Base-by-base conservation (phyloP, 1,140 invertebrate species). In the Bombus difficillimus region DNA sequence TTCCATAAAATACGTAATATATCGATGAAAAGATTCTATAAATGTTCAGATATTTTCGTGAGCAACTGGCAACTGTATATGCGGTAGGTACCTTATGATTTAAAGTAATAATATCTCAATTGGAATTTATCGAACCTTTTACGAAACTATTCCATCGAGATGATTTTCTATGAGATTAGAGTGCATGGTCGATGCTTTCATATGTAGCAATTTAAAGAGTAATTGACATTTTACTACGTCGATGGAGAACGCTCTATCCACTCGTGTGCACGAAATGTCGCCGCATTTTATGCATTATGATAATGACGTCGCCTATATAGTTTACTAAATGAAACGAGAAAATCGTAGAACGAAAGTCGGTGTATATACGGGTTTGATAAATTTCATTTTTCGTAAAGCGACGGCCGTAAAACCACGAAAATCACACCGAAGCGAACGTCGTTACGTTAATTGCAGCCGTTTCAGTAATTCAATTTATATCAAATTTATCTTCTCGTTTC, bases 401-500 rank as follows among this genome's bases (percentile, higher is more conserved):
- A 25, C 59, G 59, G 59, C n/a, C n/a, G 34, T 59, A 39, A 32
- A 77, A 34, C 25, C 13, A n/a, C 15, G 68, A 28, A 71, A 71
- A 71, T 37, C 68, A 68, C 32, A 37, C 18, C 18, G 32, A 68
- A 18, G 64, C 32, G 22, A 37, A 18, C 32, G 32, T 68, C 66
- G 32, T 37, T 66, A 66, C 25, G 68, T 71, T 71, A 37, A 68
- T 68, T 68, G 18, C 32, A 37, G 22, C 10, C 68, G 68, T 25
- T n/a, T 13, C 28, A 25, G 37, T 69, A 39, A 69, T 69, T 69
- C 66, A 28, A 69, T 69, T 69, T 28, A 39, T 13, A 39, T 69
- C 68, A 39, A 69, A 39, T 69, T 69, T 69, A 68, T 68, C 66
- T 68, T 68, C 32, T 34, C 64, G 64, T 66, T 66, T 66, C 64